Conservation (phyloP, 2,797 vertebrate genomes). For the Squalus acanthias region DNA sequence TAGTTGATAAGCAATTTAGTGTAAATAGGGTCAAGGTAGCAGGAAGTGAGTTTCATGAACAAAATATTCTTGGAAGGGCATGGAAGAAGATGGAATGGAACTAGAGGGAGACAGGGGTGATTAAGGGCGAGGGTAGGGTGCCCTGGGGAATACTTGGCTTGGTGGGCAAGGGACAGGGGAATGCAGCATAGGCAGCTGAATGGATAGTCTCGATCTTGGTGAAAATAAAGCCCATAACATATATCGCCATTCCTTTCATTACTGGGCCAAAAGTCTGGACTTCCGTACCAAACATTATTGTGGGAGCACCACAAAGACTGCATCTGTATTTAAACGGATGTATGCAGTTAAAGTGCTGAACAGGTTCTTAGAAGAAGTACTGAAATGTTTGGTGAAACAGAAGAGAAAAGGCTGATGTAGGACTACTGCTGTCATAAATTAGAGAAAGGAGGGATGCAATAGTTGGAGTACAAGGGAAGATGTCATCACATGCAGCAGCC, state of each 20-base stretch:
- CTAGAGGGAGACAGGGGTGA: neutral
- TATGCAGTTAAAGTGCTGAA: neutral
- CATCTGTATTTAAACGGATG: neutral
- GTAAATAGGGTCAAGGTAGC: neutral
- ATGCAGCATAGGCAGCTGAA: neutral
- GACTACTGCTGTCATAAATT: too few relatives aligned
- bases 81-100: neutral
- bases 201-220: neutral
- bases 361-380: too few relatives aligned
- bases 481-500: neutral
- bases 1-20: neutral
- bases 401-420: too few relatives aligned
- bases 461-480: neutral
- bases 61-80: neutral
- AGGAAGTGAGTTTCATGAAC: neutral
- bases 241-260: neutral
- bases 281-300: neutral
- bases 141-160: neutral
- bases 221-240: neutral
- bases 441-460: neutral
- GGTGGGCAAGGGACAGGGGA: neutral
- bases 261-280: neutral
- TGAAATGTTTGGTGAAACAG: too few relatives aligned
- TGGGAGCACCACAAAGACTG: neutral
- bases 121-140: neutral